Evolutionary conservation across 2,797 vertebrate species (phyloP).

Genomic region (Sternarchorhynchus goeldii): DNA sequence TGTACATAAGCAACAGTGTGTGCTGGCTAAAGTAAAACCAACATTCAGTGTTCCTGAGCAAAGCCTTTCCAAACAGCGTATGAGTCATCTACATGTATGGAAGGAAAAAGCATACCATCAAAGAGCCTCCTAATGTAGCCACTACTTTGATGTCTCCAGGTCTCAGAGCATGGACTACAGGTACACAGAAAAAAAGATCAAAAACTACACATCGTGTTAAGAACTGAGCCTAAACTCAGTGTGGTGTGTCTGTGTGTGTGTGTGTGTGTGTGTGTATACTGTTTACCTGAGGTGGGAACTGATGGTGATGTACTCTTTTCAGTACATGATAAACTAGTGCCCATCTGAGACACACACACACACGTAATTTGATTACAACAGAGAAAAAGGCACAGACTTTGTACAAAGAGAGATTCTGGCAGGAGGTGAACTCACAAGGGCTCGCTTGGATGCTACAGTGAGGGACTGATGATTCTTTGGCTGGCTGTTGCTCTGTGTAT

Average conservation of each 20-base stretch:
- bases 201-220: slow-evolving; percentile 19
- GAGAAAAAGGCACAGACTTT: not conserved
- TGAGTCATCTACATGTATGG: not conserved
- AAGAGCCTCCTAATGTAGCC: slow-evolving; percentile 91
- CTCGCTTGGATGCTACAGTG: slow-evolving; percentile 11
- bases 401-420: not conserved
- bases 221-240: not conserved
- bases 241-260: not conserved
- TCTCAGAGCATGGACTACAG: slow-evolving; percentile 84
- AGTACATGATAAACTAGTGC: slow-evolving; percentile 69
- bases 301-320: slow-evolving; percentile 67
- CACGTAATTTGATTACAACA: not conserved
- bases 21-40: too few species aligned
- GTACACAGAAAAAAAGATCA: slow-evolving; percentile 16
- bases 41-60: not conserved
- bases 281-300: slow-evolving; percentile 70
- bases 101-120: slow-evolving; percentile 80
- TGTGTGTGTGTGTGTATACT: not conserved
- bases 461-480: not conserved
- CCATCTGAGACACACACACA: slow-evolving; percentile 62
- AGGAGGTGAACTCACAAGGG: not conserved
- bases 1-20: too few species aligned
- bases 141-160: slow-evolving; percentile 89
- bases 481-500: slow-evolving; percentile 64
- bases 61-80: not conserved